phyloP scores from a whole-genome alignment of 1,140 invertebrate genomes.

The Rhagoletis pomonella region DNA sequence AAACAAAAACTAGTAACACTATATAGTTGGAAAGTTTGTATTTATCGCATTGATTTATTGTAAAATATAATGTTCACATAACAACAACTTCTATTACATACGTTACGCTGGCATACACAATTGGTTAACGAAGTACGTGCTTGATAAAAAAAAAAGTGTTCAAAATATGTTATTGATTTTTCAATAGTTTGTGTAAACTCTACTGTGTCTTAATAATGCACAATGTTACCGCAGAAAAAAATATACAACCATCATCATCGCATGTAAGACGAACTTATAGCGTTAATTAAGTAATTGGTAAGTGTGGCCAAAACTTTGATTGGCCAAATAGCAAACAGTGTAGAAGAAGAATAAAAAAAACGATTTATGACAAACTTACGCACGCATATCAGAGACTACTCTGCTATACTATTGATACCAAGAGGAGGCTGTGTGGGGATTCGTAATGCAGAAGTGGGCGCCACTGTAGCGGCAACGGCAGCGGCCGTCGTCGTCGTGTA shows the following conservation, averaged over 20 bases:
- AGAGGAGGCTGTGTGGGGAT: neutral
- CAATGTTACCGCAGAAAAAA: constrained; percentile 42
- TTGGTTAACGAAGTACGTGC: constrained; percentile 29
- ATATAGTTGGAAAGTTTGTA: constrained; percentile 41
- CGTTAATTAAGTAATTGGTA: constrained; percentile 51
- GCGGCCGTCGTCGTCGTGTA: neutral
- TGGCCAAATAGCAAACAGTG: constrained; percentile 34
- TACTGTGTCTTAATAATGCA: constrained; percentile 41
- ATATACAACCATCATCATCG: constrained; percentile 43
- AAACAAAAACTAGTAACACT: constrained; percentile 17
- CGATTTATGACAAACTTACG: neutral
- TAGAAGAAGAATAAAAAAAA: neutral
- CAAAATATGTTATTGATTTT: constrained; percentile 52
- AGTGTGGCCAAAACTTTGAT: constrained; percentile 4
- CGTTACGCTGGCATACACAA: neutral
- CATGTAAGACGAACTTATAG: constrained; percentile 47
- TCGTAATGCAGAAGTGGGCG: neutral
- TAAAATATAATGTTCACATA: constrained; percentile 33
- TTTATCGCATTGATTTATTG: constrained; percentile 17
- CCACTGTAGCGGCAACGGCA: neutral
- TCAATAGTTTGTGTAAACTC: constrained; percentile 46
- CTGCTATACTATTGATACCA: neutral
- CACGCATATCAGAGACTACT: neutral
- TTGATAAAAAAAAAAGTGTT: neutral
- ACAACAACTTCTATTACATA: neutral